A percentile compares a stretch with the other conserved stretches of the same genome.
Conservation (phyloP, 2,113 vertebrate genomes). For the rat (Rattus norvegicus) region GRCr8 NC_086024.1:30293001-30293500, state of each 20-base stretch:
- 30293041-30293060: not conserved
- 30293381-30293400: not conserved
- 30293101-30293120: not conserved
- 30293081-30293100: not conserved
- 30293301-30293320: not conserved
- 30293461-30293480: not conserved
- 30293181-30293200: not conserved
- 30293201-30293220: not conserved
- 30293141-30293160: not conserved
- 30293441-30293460: not conserved
- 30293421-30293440: not conserved
- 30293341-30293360: not conserved
- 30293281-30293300: not conserved
- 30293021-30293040: not conserved
- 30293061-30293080: not conserved
- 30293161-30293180: not conserved
- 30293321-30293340: not conserved
- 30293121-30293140: not conserved
- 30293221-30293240: too few species aligned
- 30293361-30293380: not conserved
- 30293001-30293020: not conserved
- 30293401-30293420: not conserved
- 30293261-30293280: not conserved
- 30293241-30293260: not conserved
- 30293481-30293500: conserved; percentile 14